Evolutionary conservation across 2,797 vertebrate species (phyloP).

Genomic region (Peromyscus melanophrys): DNA sequence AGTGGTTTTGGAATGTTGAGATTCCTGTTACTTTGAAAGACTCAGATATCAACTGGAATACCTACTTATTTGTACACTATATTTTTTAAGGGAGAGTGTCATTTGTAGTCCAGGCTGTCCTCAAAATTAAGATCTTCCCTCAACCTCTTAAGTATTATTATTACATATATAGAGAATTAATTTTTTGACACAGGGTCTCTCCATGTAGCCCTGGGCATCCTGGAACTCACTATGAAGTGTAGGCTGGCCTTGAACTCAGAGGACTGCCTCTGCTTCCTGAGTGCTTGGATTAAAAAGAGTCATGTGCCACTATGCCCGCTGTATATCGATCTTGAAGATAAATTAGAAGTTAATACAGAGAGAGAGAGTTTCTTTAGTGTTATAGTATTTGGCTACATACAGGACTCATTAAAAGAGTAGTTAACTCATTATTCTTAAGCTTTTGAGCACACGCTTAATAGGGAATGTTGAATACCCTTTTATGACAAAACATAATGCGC

Average conservation of each 20-base stretch:
- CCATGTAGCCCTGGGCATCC: background rate
- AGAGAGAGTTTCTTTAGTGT: conserved; percentile 23
- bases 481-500: conserved; percentile 11
- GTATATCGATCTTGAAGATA: conserved; percentile 21
- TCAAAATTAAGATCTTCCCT: background rate
- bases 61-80: conserved; percentile 24
- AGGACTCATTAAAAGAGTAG: conserved; percentile 34
- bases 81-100: background rate
- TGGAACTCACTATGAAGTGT: background rate
- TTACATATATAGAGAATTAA: background rate
- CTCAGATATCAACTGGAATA: conserved; percentile 60
- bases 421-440: conserved; percentile 38
- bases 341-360: conserved; percentile 46
- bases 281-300: background rate
- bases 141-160: background rate
- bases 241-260: background rate
- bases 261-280: background rate
- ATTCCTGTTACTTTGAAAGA: conserved; percentile 64
- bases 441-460: conserved; percentile 66
- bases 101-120: background rate
- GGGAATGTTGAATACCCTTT: conserved; percentile 47
- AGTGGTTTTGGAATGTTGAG: conserved; percentile 45
- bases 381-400: conserved; percentile 45
- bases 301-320: background rate
- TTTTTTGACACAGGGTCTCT: background rate